Conservation (phyloP, 1,140 invertebrate species). For the Linepithema humile region DNA sequence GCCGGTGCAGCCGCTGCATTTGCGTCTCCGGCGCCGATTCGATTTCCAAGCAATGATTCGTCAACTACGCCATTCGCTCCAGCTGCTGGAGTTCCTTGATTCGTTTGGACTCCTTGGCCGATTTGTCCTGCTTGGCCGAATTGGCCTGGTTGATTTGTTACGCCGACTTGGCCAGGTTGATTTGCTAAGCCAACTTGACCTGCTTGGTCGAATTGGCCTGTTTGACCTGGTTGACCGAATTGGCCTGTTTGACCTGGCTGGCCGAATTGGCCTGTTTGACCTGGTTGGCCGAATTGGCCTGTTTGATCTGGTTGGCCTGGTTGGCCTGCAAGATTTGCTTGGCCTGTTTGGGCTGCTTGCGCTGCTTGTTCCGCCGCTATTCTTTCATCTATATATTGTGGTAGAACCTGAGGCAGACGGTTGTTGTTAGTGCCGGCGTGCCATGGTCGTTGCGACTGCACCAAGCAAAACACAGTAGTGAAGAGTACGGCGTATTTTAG, state of each 20-base stretch:
- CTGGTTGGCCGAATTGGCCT: not conserved
- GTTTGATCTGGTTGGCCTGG: not conserved
- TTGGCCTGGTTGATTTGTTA: too few relatives aligned
- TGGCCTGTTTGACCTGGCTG: not conserved
- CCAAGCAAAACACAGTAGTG: slow-evolving; percentile 37
- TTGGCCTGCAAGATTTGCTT: not conserved
- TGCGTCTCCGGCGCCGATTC: not conserved
- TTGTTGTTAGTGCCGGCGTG: slow-evolving; percentile 63
- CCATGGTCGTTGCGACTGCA: slow-evolving; percentile 66
- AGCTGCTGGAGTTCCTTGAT: not conserved
- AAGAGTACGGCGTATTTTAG: slow-evolving; percentile 62
- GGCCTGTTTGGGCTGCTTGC: not conserved
- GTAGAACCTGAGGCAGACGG: slow-evolving; percentile 65
- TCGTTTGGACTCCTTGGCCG: not conserved
- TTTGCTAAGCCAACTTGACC: too few relatives aligned
- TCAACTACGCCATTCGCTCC: not conserved
- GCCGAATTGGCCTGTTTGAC: not conserved
- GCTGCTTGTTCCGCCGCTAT: not conserved
- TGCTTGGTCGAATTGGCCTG: too few relatives aligned
- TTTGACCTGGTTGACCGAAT: not conserved
- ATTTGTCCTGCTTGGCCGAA: not conserved
- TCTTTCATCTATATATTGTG: slow-evolving; percentile 63
- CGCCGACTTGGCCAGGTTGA: not conserved
- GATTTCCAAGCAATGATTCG: not conserved
- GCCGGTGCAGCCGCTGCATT: not conserved